Base-by-base conservation (phyloP, 2,888 invertebrate genomes). In the Caenorhabditis panamensis region DNA sequence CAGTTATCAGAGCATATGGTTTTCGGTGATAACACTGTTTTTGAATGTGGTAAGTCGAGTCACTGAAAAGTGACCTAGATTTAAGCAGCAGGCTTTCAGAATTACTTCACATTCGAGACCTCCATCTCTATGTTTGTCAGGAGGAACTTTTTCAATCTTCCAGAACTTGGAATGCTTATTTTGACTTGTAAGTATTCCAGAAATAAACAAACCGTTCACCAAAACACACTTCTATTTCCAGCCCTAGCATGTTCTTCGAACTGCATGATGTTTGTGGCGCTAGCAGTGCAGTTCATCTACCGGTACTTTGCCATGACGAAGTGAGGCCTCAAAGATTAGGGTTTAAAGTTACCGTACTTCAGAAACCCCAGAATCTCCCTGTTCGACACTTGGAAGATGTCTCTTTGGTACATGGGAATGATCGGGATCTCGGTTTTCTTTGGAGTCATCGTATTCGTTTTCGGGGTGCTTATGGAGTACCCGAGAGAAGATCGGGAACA, bases 261-360 rank as follows among this genome's bases (percentile, higher is more conserved):
- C 9, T 59, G 68, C 11, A 69, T 69, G 68, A 69, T 69, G 68
- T 69, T 69, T 22, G 68, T 69, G 2, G 68, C 68, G n/a, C 20
- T 69, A 6, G 31, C 68, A 0, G 68, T 69, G 9, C 68, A 69
- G 22, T 69, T 59, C 26, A 13, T 69, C 11, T 69, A 69, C 37
- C 13, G 68, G 3, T 69, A 69, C 26, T 69, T 51, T 16, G 68
- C 68, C 13, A 69, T 69, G 68, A 59, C 68, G 13, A 69, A 59
- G 68, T 59, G 26, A 58, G 58, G 1, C 22, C 8, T 1, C 1
- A 24, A 2, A 22, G 1, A 53, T n/a, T 26, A 24, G 6, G 5
- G 31, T 31, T 20, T 1, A 16, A 4, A 31, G 13, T 5, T 31
- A 2, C 56, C 13, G 13, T 2, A 5, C 36, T 58, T 18, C 58